Base-by-base conservation (phyloP, 2,113 vertebrate genomes). In the Oxyruncus cristatus region DNA sequence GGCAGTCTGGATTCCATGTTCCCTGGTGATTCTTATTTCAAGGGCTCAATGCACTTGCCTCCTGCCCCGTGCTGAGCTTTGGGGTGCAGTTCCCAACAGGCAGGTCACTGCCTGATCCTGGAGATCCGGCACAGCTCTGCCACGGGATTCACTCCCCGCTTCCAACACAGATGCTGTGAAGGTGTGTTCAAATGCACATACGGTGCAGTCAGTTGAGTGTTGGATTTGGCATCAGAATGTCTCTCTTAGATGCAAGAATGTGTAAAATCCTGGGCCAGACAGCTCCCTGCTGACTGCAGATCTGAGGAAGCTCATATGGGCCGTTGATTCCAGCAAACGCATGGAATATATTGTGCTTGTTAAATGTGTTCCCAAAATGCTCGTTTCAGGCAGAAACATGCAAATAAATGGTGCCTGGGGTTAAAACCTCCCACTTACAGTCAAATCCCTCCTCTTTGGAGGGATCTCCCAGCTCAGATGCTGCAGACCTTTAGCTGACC, bases 381-480 rank as follows among this genome's bases (percentile, higher is more conserved):
- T 96, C 52, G 86, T 96, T 97, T 93, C 66, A 79, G 91, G 93
- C 91, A 92, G 94, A 96, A 95, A 95, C 96, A 95, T 67, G 86
- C 83, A 96, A 94, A 95, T 95, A 96, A 97, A 96, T 35, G 80
- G 76, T 87, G 90, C 88, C 92, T 87, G 37, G 88, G 91, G 96
- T 95, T 96, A 94, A 96, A 96, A 93, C 88, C 92, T 97, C 95
- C 96, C 96, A 94, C 88, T 96, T 96, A 91, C 86, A 95, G 88
- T 96, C 94, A 97, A 93, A 95, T 96, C 92, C 77, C 91, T 95
- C 88, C 96, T 96, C 93, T 95, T 95, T 39, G 71, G 91, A 95
- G 89, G 96, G 94, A 96, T 96, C 96, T 94, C 82, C 77, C 65
- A 87, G 83, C 96, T 96, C 93, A 94, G 91, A 94, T 78, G 49